phyloP scores from a whole-genome alignment of 2,113 vertebrate genomes.

The Malurus melanocephalus region DNA sequence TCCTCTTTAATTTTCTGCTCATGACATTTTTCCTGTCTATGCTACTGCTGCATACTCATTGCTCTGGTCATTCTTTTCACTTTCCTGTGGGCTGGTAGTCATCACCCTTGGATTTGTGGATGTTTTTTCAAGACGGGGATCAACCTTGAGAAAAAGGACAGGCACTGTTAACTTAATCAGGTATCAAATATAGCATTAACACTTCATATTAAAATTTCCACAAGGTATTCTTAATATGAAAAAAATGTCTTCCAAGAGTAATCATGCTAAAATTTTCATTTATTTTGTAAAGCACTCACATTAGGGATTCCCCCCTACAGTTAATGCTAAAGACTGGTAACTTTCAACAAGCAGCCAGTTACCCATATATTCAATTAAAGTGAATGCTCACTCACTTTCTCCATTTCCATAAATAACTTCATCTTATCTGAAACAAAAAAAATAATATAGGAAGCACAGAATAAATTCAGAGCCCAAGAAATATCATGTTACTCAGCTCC shows the following conservation, averaged over 20 bases:
- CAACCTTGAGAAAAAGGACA: slow-evolving; percentile 51
- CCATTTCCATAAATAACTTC: not conserved
- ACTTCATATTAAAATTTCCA: not conserved
- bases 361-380: not conserved
- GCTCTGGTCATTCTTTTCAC: slow-evolving; percentile 60
- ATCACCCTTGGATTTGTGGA: slow-evolving; percentile 69
- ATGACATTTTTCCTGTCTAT: slow-evolving; percentile 17
- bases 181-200: not conserved
- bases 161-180: not conserved
- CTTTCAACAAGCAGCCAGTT: not conserved
- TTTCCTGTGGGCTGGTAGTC: slow-evolving; percentile 72
- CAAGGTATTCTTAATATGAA: not conserved
- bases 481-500: not conserved
- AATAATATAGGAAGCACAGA: not conserved
- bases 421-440: not conserved
- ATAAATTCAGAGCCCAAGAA: not conserved
- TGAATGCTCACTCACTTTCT: not conserved
- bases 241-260: not conserved
- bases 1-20: slow-evolving; percentile 14
- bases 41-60: slow-evolving; percentile 63
- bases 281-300: not conserved
- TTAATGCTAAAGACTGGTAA: too few species aligned
- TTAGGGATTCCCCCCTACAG: not conserved
- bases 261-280: not conserved
- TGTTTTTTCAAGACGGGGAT: slow-evolving; percentile 25